phyloP scores from a whole-genome alignment of 1,140 invertebrate genomes.

The Cotesia chilonis region DNA sequence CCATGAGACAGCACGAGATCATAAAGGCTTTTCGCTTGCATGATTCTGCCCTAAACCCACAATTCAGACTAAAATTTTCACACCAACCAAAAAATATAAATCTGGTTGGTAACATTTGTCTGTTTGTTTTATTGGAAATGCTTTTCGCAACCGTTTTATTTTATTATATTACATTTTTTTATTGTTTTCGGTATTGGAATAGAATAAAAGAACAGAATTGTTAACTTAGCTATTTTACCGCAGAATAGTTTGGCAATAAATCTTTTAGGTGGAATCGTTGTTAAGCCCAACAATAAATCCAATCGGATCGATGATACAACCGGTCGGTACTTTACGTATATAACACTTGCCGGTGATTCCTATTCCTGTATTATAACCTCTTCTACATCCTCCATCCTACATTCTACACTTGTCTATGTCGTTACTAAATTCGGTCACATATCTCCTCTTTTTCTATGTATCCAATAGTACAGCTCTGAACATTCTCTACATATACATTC shows the following conservation, averaged over 20 bases:
- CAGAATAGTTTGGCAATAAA: constrained; percentile 28
- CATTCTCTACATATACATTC: too few species aligned
- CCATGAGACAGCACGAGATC: constrained; percentile 17
- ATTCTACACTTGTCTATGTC: not conserved
- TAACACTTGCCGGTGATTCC: constrained; percentile 12
- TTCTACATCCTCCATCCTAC: constrained; percentile 8
- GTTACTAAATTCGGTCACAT: too few species aligned
- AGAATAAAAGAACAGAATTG: constrained; percentile 1
- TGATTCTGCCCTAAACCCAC: not conserved
- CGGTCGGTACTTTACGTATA: constrained; percentile 1
- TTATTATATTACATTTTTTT: constrained; percentile 5
- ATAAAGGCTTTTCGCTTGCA: not conserved
- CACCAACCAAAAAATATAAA: constrained; percentile 25
- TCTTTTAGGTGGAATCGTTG: constrained; percentile 9
- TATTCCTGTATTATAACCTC: constrained; percentile 10
- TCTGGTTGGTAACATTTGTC: not conserved
- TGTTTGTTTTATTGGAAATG: constrained; percentile 8
- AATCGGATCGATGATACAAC: constrained; percentile 22
- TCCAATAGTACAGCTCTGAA: too few species aligned
- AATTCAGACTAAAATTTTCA: not conserved
- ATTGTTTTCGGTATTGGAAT: constrained; percentile 11
- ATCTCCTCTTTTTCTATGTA: too few species aligned
- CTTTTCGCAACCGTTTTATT: too few species aligned
- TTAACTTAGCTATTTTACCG: constrained; percentile 21
- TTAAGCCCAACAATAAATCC: constrained; percentile 29